phyloP scores from a whole-genome alignment of 2,888 invertebrate genomes.

The Oligia fasciuncula region DNA sequence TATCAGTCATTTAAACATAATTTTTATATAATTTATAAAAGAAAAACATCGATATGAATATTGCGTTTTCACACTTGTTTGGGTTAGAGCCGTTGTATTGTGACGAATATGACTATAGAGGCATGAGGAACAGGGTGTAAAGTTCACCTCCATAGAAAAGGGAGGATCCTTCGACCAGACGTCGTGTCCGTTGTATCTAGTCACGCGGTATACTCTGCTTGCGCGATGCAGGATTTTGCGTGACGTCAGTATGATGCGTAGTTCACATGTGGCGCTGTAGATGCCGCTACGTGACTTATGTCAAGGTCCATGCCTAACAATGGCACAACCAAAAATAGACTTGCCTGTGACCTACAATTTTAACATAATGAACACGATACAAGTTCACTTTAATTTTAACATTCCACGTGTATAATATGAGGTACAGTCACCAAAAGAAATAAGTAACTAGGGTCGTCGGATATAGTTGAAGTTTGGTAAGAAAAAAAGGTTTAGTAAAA shows the following conservation, averaged over 20 bases:
- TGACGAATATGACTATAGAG: background rate
- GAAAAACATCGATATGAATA: slow-evolving; percentile 40
- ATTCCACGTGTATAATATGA: background rate
- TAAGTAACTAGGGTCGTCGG: background rate
- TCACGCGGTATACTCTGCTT: too few species aligned
- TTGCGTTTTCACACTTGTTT: slow-evolving; percentile 50
- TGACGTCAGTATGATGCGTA: too few species aligned
- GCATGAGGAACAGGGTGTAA: too few species aligned
- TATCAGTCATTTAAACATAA: slow-evolving; percentile 70
- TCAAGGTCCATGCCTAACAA: background rate
- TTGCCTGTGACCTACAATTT: background rate
- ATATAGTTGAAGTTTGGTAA: background rate
- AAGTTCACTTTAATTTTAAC: background rate
- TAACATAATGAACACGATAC: background rate
- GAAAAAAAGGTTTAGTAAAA: background rate
- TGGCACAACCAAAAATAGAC: background rate
- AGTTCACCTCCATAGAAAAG: too few species aligned
- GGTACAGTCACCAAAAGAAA: background rate
- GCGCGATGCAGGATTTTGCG: too few species aligned
- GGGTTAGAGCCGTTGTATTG: slow-evolving; percentile 2
- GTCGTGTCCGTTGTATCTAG: too few species aligned
- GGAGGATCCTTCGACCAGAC: too few species aligned
- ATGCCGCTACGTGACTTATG: background rate
- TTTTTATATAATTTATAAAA: slow-evolving; percentile 49
- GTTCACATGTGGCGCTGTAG: too few species aligned